phyloP scores from a whole-genome alignment of 2,113 vertebrate genomes.

The Rhabdornis inornatus region DNA sequence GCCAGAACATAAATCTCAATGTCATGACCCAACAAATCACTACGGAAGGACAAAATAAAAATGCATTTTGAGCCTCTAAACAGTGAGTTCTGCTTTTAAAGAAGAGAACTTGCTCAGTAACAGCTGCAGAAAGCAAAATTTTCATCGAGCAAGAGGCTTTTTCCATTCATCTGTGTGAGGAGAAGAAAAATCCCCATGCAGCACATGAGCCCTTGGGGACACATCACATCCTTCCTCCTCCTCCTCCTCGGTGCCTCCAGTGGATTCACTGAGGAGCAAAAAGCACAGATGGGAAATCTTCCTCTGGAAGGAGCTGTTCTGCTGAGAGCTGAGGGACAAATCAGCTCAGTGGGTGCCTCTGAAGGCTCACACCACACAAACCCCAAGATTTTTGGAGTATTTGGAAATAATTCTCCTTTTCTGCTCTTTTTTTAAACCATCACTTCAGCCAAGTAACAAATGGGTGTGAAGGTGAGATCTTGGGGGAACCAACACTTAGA shows the following conservation, averaged over 20 bases:
- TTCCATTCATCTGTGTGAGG: background rate
- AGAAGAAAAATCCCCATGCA: background rate
- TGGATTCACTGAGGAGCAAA: background rate
- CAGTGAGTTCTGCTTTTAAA: background rate
- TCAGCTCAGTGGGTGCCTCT: background rate
- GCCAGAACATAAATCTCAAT: background rate
- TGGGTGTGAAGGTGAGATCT: background rate
- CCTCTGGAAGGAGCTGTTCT: background rate
- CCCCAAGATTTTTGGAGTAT: rapidly evolving
- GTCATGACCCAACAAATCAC: background rate
- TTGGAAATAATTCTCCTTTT: background rate
- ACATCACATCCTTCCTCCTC: background rate
- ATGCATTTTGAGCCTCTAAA: background rate
- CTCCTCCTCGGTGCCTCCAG: background rate
- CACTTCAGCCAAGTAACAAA: background rate
- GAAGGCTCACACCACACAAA: background rate
- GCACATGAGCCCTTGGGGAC: background rate
- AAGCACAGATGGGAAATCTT: background rate
- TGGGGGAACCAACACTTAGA: background rate
- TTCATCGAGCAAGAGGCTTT: background rate
- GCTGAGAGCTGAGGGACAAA: background rate
- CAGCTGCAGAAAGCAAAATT: slow-evolving; percentile 46
- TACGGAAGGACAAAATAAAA: background rate
- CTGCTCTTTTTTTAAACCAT: background rate
- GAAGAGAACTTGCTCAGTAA: background rate